Conservation (phyloP, 2,797 vertebrate species). For the Sternotherus odoratus region DNA sequence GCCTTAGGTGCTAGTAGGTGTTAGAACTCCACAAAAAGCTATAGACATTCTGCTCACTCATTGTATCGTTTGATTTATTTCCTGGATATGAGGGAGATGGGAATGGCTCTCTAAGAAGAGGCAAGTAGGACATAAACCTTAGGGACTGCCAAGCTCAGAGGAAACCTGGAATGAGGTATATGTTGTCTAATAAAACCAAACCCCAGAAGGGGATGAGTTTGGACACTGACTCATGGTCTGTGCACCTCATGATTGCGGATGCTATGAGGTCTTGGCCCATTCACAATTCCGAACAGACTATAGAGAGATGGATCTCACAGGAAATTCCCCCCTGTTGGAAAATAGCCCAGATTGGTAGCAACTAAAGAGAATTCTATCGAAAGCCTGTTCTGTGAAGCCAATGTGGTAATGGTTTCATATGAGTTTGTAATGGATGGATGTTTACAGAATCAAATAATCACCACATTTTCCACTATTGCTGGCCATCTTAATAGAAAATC, state of each 20-base stretch:
- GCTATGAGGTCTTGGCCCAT: not conserved
- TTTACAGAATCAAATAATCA: not conserved
- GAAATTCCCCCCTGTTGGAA: not conserved
- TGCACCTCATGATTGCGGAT: not conserved
- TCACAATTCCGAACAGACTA: not conserved
- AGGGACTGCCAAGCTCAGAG: not conserved
- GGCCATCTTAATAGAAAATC: not conserved
- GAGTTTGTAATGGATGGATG: not conserved
- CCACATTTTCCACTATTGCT: not conserved
- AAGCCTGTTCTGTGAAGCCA: not conserved
- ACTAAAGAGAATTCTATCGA: not conserved
- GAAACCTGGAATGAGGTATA: not conserved
- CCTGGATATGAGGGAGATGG: not conserved
- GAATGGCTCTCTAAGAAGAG: not conserved
- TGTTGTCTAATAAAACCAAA: not conserved
- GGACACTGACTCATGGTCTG: not conserved
- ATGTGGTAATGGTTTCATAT: not conserved
- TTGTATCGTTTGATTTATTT: not conserved
- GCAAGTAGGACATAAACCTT: not conserved
- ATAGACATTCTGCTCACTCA: not conserved
- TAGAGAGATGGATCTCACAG: not conserved
- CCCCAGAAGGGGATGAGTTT: not conserved
- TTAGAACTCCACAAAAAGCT: not conserved
- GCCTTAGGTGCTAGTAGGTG: not conserved
- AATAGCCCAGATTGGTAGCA: not conserved